Base-by-base conservation (phyloP, 2,113 vertebrate genomes). In the Catagonus wagneri region DNA sequence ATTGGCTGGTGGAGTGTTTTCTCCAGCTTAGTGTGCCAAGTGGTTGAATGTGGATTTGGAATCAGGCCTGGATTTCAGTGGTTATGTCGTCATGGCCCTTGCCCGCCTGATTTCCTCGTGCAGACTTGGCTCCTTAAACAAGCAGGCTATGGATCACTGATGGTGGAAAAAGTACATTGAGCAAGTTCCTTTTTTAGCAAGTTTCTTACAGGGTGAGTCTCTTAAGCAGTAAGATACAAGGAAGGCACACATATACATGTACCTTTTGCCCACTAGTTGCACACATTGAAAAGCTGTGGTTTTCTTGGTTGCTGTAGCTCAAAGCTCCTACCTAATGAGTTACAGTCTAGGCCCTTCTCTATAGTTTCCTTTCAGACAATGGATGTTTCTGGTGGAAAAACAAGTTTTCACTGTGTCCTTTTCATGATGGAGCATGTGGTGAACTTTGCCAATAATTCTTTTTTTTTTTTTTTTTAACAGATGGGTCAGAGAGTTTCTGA, bases 401-500 rank as follows among this genome's bases (percentile, higher is more conserved):
- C 20, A 83, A 32, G 11, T 93, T 65, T 60, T 93, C 10, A 76
- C 25, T 34, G 25, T 63, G 61, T 76, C 29, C 27, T n/a, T 32
- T 60, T 92, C 44, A 2, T 22, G 1, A 50, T 25, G 32, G 65
- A 88, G 10, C 72, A 27, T 32, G 36, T 50, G 74, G 58, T 32
- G 22, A 93, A 72, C 76, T 50, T 83, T 12, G 74, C 23, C 89
- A 23, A 1, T 98, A 27, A 72, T 97, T 85, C 93, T 60, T 85
- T 69, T 75, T 68, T 63, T 65, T 61, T 44, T 19, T 68, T 93
- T 22, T 96, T 54, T 89, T 56, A 74, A 78, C 98, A 99, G 99
- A 80, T 99, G 99, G 99, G 99, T 99, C 96, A 98, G 99, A 96
- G 99, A 99, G 97, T 99, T 99, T 98, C 97, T 99, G 97, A 99